These are phyloP conservation scores for Bujurquina vittata DNA, from an alignment of 2,113 vertebrate genomes.

Conservation along the genomic window DNA sequence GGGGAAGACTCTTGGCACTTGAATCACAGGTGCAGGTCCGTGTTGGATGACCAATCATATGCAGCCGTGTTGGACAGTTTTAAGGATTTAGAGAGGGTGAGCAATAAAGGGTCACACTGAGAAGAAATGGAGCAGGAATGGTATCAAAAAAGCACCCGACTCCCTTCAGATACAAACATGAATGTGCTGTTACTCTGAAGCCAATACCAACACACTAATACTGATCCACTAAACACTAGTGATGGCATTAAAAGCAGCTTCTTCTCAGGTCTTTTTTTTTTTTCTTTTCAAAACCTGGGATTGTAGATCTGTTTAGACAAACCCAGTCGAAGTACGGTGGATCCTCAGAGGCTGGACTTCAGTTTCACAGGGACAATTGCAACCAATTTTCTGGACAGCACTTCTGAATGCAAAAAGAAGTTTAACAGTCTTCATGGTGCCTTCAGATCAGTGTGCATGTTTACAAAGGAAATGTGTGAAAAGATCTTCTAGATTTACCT, in stretches of 20 bases:
- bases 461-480: background rate
- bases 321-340: background rate
- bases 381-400: constrained; percentile 38
- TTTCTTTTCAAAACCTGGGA: background rate
- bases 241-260: constrained; percentile 41
- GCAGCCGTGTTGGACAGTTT: constrained; percentile 51
- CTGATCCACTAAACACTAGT: constrained; percentile 39
- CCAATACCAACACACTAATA: constrained; percentile 10
- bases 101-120: constrained; percentile 31
- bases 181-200: constrained; percentile 40
- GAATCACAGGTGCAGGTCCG: constrained; percentile 73
- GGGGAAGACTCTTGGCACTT: constrained; percentile 79
- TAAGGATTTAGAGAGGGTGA: constrained; percentile 12
- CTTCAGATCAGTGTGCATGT: constrained; percentile 18
- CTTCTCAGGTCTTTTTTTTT: background rate
- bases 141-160: constrained; percentile 37
- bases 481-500: background rate
- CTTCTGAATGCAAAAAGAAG: background rate
- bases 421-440: background rate
- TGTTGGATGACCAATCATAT: constrained; percentile 62
- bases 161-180: constrained; percentile 38
- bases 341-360: constrained; percentile 1
- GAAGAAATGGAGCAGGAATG: background rate
- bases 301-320: background rate
- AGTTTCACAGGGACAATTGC: constrained; percentile 22